These are phyloP conservation scores for Nysson spinosus DNA, from an alignment of 2,888 invertebrate species.

Conservation along the genomic window DNA sequence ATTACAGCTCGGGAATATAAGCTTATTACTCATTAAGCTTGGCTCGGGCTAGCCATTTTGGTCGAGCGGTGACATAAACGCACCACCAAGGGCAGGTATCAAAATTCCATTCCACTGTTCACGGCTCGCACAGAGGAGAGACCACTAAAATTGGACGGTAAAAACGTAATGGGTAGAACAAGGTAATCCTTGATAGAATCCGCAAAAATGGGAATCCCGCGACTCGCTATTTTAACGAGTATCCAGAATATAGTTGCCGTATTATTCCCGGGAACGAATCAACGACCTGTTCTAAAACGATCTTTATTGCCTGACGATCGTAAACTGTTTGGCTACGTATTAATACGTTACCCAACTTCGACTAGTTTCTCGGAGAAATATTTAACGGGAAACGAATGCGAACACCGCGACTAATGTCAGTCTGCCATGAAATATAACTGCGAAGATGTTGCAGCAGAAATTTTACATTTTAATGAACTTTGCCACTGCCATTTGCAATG, in stretches of 20 bases:
- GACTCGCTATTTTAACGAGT: constrained; percentile 61
- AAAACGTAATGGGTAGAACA: constrained; percentile 10
- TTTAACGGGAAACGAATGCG: too few relatives aligned
- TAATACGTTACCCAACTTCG: constrained; percentile 37
- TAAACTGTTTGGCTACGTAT: constrained; percentile 57
- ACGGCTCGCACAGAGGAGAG: constrained; percentile 1
- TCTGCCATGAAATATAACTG: too few relatives aligned
- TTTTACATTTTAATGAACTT: too few relatives aligned
- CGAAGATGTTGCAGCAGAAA: too few relatives aligned
- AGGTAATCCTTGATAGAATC: constrained; percentile 2
- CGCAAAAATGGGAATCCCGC: constrained; percentile 22
- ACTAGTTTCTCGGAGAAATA: too few relatives aligned
- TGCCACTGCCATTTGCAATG: too few relatives aligned
- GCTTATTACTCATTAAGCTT: too few relatives aligned
- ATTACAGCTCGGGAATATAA: too few relatives aligned
- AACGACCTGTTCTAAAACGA: constrained; percentile 66
- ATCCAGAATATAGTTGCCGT: constrained; percentile 60
- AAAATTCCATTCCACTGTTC: constrained; percentile 7
- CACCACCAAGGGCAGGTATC: neutral
- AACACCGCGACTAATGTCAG: too few relatives aligned
- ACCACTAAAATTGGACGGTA: constrained; percentile 16
- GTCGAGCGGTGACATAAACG: too few relatives aligned
- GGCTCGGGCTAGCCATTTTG: too few relatives aligned
- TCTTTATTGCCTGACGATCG: constrained; percentile 68
- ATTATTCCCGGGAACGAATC: constrained; percentile 32